A percentile compares a stretch with the other conserved stretches of the same genome.
phyloP scores from a whole-genome alignment of 2,797 vertebrate genomes.

The Cephalopachus bancanus region DNA sequence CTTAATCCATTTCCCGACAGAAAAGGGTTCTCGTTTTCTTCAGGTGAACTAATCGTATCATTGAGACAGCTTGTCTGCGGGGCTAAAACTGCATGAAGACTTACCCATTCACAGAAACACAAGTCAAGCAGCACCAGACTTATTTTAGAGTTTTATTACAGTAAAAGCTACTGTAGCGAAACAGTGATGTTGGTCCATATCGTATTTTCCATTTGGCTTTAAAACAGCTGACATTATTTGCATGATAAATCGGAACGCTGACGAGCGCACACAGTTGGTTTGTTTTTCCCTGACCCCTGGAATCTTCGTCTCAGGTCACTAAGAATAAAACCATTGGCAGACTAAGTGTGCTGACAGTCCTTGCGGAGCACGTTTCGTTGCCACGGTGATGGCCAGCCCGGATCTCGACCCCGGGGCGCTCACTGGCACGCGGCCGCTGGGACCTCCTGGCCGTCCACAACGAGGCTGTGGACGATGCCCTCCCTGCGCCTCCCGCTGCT shows the following conservation, averaged over 20 bases:
- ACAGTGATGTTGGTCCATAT: slow-evolving; percentile 73
- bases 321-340: slow-evolving; percentile 81
- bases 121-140: slow-evolving; percentile 56
- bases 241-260: slow-evolving; percentile 72
- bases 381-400: slow-evolving; percentile 85
- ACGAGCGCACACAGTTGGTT: slow-evolving; percentile 71
- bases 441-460: slow-evolving; percentile 95
- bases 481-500: slow-evolving; percentile 97
- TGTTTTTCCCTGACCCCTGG: slow-evolving; percentile 76
- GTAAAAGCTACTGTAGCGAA: slow-evolving; percentile 65
- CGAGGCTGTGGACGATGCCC: slow-evolving; percentile 96
- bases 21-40: slow-evolving; percentile 52
- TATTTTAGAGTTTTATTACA: slow-evolving; percentile 80
- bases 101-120: slow-evolving; percentile 46
- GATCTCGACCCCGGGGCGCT: slow-evolving; percentile 62
- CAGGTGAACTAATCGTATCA: neutral
- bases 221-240: slow-evolving; percentile 80
- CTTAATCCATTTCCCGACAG: slow-evolving; percentile 23
- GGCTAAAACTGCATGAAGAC: slow-evolving; percentile 1
- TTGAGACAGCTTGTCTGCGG: neutral
- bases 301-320: slow-evolving; percentile 81
- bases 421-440: slow-evolving; percentile 88
- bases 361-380: slow-evolving; percentile 83
- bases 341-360: slow-evolving; percentile 84
- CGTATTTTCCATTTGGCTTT: slow-evolving; percentile 66